Conservation (phyloP, 2,113 vertebrate species). For the Rhabdornis inornatus region DNA sequence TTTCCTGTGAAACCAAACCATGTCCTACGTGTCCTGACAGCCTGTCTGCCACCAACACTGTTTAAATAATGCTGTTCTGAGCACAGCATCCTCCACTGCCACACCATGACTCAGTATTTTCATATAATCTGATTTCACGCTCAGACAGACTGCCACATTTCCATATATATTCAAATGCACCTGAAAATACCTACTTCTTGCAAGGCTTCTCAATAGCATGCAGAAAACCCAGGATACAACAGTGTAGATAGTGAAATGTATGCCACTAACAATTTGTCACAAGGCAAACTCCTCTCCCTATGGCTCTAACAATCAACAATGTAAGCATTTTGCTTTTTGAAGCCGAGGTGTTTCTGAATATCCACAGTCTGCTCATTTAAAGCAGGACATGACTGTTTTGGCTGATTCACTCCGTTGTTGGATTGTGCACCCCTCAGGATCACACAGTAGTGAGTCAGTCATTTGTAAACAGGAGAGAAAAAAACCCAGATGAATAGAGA, state of each 20-base stretch:
- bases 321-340: neutral
- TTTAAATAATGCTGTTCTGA: neutral
- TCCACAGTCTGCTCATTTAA: neutral
- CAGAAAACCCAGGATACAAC: neutral
- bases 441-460: conserved; percentile 44
- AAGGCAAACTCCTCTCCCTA: neutral
- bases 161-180: neutral
- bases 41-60: neutral
- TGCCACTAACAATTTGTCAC: neutral
- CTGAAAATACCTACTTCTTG: neutral
- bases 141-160: neutral
- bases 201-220: neutral
- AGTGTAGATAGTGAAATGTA: neutral
- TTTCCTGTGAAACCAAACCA: neutral
- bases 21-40: neutral
- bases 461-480: conserved; percentile 24
- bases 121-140: neutral
- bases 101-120: neutral
- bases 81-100: neutral
- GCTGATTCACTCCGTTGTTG: conserved; percentile 44
- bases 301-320: neutral
- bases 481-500: neutral
- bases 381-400: conserved; percentile 22
- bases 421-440: conserved; percentile 18
- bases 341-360: conserved; percentile 17